A percentile compares a stretch with the other conserved stretches of the same genome.
These are phyloP conservation scores for Caradrina clavipalpis DNA, from an alignment of 2,888 invertebrate species.

Conservation along the genomic window DNA sequence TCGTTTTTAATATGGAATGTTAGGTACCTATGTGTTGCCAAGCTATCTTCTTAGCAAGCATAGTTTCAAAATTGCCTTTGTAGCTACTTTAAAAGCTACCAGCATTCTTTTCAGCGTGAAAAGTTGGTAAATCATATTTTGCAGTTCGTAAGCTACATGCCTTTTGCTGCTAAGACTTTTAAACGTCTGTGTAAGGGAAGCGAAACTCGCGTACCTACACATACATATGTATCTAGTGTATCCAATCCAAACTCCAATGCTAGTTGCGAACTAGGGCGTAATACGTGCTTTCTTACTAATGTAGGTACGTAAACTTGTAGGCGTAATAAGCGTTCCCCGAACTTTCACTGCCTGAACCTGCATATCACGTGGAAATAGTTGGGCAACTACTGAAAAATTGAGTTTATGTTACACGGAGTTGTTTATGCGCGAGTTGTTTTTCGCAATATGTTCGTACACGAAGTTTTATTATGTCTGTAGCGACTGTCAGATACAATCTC, in stretches of 20 bases:
- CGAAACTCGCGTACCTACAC: neutral
- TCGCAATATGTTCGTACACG: neutral
- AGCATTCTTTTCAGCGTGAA: slow-evolving; percentile 8
- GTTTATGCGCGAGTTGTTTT: slow-evolving; percentile 17
- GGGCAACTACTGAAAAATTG: slow-evolving; percentile 41
- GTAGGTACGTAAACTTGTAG: slow-evolving; percentile 42
- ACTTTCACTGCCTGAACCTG: slow-evolving; percentile 41
- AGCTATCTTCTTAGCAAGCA: slow-evolving; percentile 11
- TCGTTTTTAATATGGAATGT: neutral
- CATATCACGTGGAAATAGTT: slow-evolving; percentile 29
- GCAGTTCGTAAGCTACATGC: neutral
- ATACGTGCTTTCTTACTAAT: slow-evolving; percentile 50
- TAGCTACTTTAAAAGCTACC: slow-evolving; percentile 19
- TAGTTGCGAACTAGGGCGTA: slow-evolving; percentile 52
- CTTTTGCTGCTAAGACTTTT: neutral
- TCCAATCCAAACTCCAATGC: slow-evolving; percentile 52
- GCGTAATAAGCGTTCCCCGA: slow-evolving; percentile 50
- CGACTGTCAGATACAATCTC: neutral
- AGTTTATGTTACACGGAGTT: slow-evolving; percentile 20
- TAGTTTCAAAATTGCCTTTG: slow-evolving; percentile 8
- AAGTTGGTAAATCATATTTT: slow-evolving; percentile 21
- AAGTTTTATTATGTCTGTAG: neutral
- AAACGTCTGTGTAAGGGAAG: neutral
- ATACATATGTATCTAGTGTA: slow-evolving; percentile 17
- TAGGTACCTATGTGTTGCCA: neutral